Evolutionary conservation across 2,888 invertebrate genomes (phyloP).

Genomic region (Dermolepida albohirtum): DNA sequence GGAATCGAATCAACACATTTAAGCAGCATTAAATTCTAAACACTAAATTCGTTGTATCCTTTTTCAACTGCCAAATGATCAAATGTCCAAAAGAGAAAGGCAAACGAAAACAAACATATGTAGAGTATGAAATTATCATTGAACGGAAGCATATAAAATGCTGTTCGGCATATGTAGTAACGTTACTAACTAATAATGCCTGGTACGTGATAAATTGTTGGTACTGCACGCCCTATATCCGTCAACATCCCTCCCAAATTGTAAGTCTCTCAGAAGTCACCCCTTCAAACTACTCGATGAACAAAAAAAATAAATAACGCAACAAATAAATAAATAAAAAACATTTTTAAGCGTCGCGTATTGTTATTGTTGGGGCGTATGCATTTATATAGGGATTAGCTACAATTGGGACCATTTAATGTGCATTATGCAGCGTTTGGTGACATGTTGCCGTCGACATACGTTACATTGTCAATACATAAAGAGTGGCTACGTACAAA

Average conservation of each 20-base stretch:
- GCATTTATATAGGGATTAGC: neutral
- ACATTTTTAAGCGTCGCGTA: slow-evolving; percentile 12
- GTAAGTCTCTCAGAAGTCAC: too few relatives aligned
- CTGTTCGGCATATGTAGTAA: slow-evolving; percentile 31
- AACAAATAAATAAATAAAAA: slow-evolving; percentile 35
- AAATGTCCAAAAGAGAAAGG: too few relatives aligned
- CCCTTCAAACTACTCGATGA: too few relatives aligned
- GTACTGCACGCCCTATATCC: slow-evolving; percentile 21
- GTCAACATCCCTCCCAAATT: slow-evolving; percentile 8
- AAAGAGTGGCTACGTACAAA: slow-evolving; percentile 15
- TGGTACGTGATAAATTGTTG: slow-evolving; percentile 31
- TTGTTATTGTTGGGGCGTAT: slow-evolving; percentile 15
- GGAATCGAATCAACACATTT: slow-evolving; percentile 31
- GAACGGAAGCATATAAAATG: slow-evolving; percentile 23
- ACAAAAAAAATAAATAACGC: slow-evolving; percentile 17
- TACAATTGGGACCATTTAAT: slow-evolving; percentile 29
- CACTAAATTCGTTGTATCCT: neutral
- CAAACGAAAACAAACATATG: too few relatives aligned
- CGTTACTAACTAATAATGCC: slow-evolving; percentile 31
- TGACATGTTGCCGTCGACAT: slow-evolving; percentile 11
- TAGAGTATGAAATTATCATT: slow-evolving; percentile 24
- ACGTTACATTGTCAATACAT: slow-evolving; percentile 26
- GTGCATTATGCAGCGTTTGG: slow-evolving; percentile 27
- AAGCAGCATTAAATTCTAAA: slow-evolving; percentile 29
- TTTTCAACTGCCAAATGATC: neutral